A percentile compares a stretch with the other conserved stretches of the same genome.
These are phyloP conservation scores for Pogonomyrmex barbatus DNA, from an alignment of 1,140 invertebrate genomes.

Conservation along the genomic window DNA sequence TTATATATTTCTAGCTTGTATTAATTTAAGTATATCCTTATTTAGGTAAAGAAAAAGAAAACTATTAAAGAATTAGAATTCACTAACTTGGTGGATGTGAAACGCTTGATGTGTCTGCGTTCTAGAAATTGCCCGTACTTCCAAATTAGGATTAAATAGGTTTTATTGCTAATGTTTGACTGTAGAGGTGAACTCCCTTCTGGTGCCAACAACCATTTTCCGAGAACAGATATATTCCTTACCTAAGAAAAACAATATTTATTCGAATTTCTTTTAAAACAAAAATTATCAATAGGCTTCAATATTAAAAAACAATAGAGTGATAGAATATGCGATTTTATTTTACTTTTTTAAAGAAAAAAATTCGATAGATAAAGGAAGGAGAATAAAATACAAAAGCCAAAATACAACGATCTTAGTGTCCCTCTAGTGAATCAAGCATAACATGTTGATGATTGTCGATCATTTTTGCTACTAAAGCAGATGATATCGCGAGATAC, in stretches of 20 bases:
- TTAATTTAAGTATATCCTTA: neutral
- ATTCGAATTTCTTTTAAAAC: neutral
- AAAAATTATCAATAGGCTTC: too few species aligned
- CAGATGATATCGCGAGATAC: neutral
- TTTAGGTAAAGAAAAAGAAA: neutral
- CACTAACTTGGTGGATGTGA: slow-evolving; percentile 76
- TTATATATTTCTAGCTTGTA: too few species aligned
- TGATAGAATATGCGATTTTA: too few species aligned
- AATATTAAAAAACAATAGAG: too few species aligned
- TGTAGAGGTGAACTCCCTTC: slow-evolving; percentile 59
- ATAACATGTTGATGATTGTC: too few species aligned
- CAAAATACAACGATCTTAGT: too few species aligned
- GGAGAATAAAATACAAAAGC: too few species aligned
- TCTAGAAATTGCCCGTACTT: slow-evolving; percentile 82
- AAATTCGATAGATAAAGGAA: too few species aligned
- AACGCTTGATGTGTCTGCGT: slow-evolving; percentile 81
- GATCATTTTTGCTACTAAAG: too few species aligned
- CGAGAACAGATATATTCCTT: slow-evolving; percentile 66
- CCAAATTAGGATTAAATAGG: slow-evolving; percentile 82
- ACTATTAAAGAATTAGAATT: neutral
- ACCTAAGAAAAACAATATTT: slow-evolving; percentile 48
- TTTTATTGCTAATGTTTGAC: slow-evolving; percentile 34
- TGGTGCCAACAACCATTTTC: slow-evolving; percentile 70
- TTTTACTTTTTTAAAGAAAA: too few species aligned
- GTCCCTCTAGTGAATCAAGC: too few species aligned